Percentiles rank a stretch among this genome's conserved stretches.
These are phyloP conservation scores for Mormyrus proboscirostris DNA, from an alignment of 2,797 vertebrate species.

Conservation along the genomic window DNA sequence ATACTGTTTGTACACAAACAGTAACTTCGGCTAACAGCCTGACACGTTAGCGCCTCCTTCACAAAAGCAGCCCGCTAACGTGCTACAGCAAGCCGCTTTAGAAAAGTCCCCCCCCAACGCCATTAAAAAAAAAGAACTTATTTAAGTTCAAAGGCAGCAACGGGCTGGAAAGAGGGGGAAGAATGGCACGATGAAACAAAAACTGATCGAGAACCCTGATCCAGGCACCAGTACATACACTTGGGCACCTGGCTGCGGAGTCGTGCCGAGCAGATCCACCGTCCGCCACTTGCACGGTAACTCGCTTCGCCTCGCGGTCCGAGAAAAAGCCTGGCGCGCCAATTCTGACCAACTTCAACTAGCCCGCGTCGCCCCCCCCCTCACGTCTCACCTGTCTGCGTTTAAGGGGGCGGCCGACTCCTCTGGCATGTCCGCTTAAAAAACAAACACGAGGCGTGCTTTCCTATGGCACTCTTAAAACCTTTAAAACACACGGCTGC, in stretches of 20 bases:
- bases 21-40: not conserved
- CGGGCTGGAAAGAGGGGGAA: not conserved
- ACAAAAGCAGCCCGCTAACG: not conserved
- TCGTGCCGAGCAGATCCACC: not conserved
- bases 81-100: not conserved
- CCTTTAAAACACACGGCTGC: not conserved
- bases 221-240: not conserved
- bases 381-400: constrained; percentile 60
- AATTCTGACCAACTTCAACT: constrained; percentile 1
- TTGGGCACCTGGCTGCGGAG: not conserved
- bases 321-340: not conserved
- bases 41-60: not conserved
- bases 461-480: not conserved
- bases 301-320: not conserved
- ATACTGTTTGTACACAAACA: not conserved
- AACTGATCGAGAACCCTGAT: not conserved
- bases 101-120: not conserved
- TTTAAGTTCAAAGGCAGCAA: not conserved
- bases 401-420: constrained; percentile 52
- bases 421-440: constrained; percentile 56
- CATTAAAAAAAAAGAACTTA: not conserved
- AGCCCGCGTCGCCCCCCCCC: constrained; percentile 24
- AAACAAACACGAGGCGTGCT: not conserved
- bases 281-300: not conserved
- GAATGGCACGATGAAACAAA: not conserved